Base-by-base conservation (phyloP, 2,888 invertebrate species). In the Cantharis lateralis region DNA sequence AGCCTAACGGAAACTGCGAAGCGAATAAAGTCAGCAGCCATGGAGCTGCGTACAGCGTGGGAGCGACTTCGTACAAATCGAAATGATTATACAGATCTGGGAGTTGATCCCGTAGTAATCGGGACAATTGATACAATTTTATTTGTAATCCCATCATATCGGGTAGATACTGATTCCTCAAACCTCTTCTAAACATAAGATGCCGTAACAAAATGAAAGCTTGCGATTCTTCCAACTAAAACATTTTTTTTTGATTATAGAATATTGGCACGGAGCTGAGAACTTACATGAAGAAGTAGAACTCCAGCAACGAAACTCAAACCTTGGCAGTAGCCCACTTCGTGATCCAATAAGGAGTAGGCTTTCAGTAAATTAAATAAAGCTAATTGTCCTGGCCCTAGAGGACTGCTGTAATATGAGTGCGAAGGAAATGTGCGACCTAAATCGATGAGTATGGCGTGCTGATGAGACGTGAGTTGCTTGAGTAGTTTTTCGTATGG, bases 1-100 rank as follows among this genome's bases (percentile, higher is more conserved):
- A 98, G 1, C 98, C 98, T 16, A 98, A 89, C 0, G 98, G 97
- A 87, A 98, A 98, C 88, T 98, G 98, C 72, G 98, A 98, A 63
- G 98, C 97, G 89, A 98, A 98, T 48, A 97, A 89, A 0, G 98
- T 98, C 3, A 98, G 91, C 86, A 98, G 94, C 98, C 98, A 98
- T 0, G 98, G 98, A 0, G 98, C 98, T 0, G 98, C 98, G 87
- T 98, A 98, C 5, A 98, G 89, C 0, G 98, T 97, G 0, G 98
- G 98, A 0, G 96, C 94, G 7, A 98, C 96, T 88, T 98, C 98
- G 85, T 97, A 93, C 13, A 92, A 89, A 84, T 96, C 95, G 81
- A 98, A 91, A 88, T 97, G 97, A 5, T 93, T 91, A 88, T 98
- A 97, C 62, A 98, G 90, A 75, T 96, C 95, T 0, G 95, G 95